Base-by-base conservation (phyloP, 1,140 invertebrate species). In the Euglossa dilemma region DNA sequence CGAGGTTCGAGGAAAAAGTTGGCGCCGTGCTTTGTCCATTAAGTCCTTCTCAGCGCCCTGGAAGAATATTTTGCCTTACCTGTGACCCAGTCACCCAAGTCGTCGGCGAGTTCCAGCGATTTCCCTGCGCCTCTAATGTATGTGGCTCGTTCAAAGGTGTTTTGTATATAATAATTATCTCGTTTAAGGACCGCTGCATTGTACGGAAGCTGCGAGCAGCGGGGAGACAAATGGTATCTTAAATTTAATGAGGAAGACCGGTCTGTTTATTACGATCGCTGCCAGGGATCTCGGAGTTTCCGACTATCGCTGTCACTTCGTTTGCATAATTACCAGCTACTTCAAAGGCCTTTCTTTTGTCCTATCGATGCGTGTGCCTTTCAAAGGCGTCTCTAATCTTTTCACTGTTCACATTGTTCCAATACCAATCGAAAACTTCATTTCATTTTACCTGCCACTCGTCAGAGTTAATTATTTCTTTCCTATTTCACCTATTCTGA, bases 21-120 rank as follows among this genome's bases (percentile, higher is more conserved):
- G 83, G 73, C 77, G 71, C 69, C 56, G 64, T 36, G 78, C 63
- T 87, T 89, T 83, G 79, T 83, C 79, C 82, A 87, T 89, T 89
- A 89, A 87, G 80, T 85, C 76, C 66, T 85, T 57, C 12, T 52
- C 67, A 54, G 57, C n/a, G 54, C 64, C 64, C 14, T 54, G 50
- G 63, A 78, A 89, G 83, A 80, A 89, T 89, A 83, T 76, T 83
- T 81, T 14, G 23, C 52, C 56, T 47, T 84, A 81, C 66, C 73
- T 69, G 52, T 77, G 77, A 86, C 81, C 85, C 74, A 82, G 56
- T 85, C 80, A 7, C 16, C 45, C 20, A 75, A 88, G 82, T 87
- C 70, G 63, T 85, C 70, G 57, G 28, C 36, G 87, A 87, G 73
- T 87, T 88, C 76, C 74, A 57, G 28, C 63, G 70, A 45, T 70